Evolutionary conservation across 2,888 invertebrate genomes (phyloP).

Genomic region (Cheilosia soror): DNA sequence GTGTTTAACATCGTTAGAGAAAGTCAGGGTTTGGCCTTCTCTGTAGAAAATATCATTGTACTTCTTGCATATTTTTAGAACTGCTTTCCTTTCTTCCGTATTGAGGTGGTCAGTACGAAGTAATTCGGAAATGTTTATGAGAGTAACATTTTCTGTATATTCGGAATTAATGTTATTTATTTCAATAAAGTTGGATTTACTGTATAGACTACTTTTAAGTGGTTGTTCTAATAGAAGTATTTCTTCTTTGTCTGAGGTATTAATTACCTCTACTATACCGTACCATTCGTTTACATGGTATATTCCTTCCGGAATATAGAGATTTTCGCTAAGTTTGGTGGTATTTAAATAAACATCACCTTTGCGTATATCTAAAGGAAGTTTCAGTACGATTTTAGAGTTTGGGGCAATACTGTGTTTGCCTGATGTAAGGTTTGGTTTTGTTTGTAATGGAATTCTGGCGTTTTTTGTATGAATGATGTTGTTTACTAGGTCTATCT

Average conservation of each 20-base stretch:
- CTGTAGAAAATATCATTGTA: constrained; percentile 59
- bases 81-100: constrained; percentile 43
- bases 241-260: constrained; percentile 12
- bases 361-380: constrained; percentile 1
- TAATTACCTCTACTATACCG: constrained; percentile 38
- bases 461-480: too few species aligned
- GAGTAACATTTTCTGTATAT: not conserved
- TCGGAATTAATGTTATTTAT: constrained; percentile 32
- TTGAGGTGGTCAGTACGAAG: constrained; percentile 48
- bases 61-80: constrained; percentile 45
- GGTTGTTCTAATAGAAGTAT: constrained; percentile 39
- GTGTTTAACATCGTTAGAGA: too few species aligned
- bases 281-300: constrained; percentile 39
- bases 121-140: constrained; percentile 18
- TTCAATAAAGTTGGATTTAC: constrained; percentile 15
- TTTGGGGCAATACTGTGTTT: constrained; percentile 6
- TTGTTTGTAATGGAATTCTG: not conserved
- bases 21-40: constrained; percentile 47
- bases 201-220: constrained; percentile 19
- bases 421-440: constrained; percentile 17
- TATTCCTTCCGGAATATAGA: constrained; percentile 40
- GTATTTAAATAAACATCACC: constrained; percentile 1
- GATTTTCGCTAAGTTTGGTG: constrained; percentile 11
- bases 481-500: not conserved
- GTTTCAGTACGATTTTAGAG: constrained; percentile 1